Base-by-base conservation (phyloP, 2,888 invertebrate species). In the Acanthosepion pharaonis region DNA sequence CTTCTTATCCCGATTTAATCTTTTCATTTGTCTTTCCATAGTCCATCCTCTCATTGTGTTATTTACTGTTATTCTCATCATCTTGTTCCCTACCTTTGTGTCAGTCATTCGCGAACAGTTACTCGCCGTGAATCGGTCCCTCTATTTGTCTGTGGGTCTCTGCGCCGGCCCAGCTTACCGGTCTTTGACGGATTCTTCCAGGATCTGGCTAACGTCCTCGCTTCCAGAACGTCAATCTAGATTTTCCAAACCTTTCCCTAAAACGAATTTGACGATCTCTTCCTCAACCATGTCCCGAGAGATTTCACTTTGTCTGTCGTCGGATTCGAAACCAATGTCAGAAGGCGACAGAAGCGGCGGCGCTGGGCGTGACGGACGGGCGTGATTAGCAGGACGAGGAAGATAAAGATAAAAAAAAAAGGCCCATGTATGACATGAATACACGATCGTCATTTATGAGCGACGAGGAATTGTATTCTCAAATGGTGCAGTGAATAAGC, bases 251-350 rank as follows among this genome's bases (percentile, higher is more conserved):
- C n/a, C 78, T 78, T n/a, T n/a, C 78, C n/a, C n/a, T 33, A n/a
- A n/a, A 78, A 78, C n/a, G n/a, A 78, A n/a, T 78, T 78, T n/a
- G 78, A 78, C 78, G 78, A n/a, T 78, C 78, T 78, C 78, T n/a
- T 78, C n/a, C n/a, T 78, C n/a, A n/a, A n/a, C 11, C 23, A 23
- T 33, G 78, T 78, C 78, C n/a, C 78, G 11, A n/a, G 78, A 78
- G 78, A 33, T 33, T 78, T 78, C 78, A 78, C n/a, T 33, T 78
- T 78, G 78, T 78, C 78, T 78, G 78, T 78, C 78, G 78, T n/a
- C n/a, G 78, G 78, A 78, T 15, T n/a, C 23, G 78, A 78, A 78
- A 78, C 78, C 78, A 15, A n/a, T 33, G 78, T 78, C 78, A 78
- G n/a, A 78, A 78, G 78, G 78, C n/a, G 78, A 78, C 78, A 78